phyloP scores from a whole-genome alignment of 1,140 invertebrate species.

The Meloidogyne floridensis region DNA sequence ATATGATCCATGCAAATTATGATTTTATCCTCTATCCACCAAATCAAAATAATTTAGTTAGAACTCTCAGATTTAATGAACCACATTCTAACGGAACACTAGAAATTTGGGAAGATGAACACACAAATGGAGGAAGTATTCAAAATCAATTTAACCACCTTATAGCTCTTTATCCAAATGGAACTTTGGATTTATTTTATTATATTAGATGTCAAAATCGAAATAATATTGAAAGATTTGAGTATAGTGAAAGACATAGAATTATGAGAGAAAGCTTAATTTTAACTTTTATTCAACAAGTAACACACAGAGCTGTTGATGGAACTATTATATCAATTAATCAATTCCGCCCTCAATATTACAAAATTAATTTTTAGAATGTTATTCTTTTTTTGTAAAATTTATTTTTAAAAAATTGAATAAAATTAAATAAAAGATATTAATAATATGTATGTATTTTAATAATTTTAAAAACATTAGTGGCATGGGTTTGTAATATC shows the following conservation, averaged over 20 bases:
- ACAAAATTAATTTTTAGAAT: too few relatives aligned
- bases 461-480: too few relatives aligned
- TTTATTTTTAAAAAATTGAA: too few relatives aligned
- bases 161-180: not conserved
- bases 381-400: too few relatives aligned
- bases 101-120: not conserved
- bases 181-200: not conserved
- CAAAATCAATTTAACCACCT: not conserved
- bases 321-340: not conserved
- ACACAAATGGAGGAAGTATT: not conserved
- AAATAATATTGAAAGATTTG: not conserved
- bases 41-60: constrained; percentile 2
- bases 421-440: too few relatives aligned
- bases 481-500: too few relatives aligned
- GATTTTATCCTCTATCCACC: not conserved
- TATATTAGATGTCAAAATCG: not conserved
- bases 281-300: not conserved
- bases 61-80: not conserved
- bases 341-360: not conserved
- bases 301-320: not conserved
- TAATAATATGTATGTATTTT: too few relatives aligned
- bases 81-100: not conserved
- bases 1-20: not conserved
- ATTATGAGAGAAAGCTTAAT: not conserved
- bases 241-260: not conserved